Evolutionary conservation across 2,113 vertebrate species (phyloP).

Genomic region (Ivindomyrus marchei): DNA sequence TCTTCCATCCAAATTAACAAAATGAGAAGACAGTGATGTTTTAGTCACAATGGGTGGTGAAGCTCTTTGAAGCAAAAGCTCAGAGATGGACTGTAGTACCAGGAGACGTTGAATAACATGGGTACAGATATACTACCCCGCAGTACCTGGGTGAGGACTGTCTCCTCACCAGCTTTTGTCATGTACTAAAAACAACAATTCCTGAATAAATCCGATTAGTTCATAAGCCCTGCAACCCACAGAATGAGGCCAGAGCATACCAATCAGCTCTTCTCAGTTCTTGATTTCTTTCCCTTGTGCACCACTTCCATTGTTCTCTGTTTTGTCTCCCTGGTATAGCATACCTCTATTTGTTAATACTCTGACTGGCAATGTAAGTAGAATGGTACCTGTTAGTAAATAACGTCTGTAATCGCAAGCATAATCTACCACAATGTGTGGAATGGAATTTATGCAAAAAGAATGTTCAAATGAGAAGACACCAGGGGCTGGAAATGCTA

Average conservation of each 20-base stretch:
- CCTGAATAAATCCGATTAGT: conserved; percentile 45
- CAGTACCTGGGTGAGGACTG: background rate
- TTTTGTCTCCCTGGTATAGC: background rate
- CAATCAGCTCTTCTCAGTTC: background rate
- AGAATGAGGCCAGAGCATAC: conserved; percentile 25
- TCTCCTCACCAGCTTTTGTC: conserved; percentile 20
- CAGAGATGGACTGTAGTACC: background rate
- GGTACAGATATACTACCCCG: background rate
- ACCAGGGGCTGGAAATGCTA: background rate
- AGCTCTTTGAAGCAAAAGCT: background rate
- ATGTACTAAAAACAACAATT: conserved; percentile 29
- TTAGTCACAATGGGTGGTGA: background rate
- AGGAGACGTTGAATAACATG: background rate
- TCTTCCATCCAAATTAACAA: background rate
- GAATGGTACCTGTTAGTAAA: background rate
- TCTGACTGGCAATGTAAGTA: background rate
- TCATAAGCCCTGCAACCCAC: conserved; percentile 41
- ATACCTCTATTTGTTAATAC: background rate
- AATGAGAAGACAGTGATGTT: background rate
- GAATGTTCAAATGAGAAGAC: background rate
- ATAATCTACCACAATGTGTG: background rate
- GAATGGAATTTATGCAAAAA: background rate
- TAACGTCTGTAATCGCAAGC: background rate
- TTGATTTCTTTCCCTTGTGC: conserved; percentile 3
- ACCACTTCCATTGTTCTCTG: conserved; percentile 28